Evolutionary conservation across 2,113 vertebrate genomes (phyloP).

Genomic region (Trichomycterus rosablanca): DNA sequence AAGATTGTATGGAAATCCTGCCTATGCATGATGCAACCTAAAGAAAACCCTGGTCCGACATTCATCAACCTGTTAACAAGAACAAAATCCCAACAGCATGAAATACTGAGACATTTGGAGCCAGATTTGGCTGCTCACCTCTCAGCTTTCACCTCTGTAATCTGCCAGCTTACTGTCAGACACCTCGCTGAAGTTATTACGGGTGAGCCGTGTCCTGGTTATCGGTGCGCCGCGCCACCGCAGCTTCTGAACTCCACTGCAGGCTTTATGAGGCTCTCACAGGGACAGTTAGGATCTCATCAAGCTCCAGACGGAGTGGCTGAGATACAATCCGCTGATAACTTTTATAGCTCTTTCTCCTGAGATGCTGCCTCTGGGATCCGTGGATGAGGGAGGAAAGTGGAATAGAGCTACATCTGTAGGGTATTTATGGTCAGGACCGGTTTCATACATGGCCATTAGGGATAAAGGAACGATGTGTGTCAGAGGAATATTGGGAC

Average conservation of each 20-base stretch:
- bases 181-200: conserved; percentile 35
- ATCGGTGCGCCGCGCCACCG: conserved; percentile 24
- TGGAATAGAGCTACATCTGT: background rate
- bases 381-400: background rate
- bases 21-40: conserved; percentile 13
- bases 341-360: conserved; percentile 42
- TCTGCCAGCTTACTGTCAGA: conserved; percentile 25
- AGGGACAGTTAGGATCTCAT: conserved; percentile 50
- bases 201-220: conserved; percentile 29
- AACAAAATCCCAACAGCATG: background rate
- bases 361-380: conserved; percentile 32
- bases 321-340: conserved; percentile 50
- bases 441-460: background rate
- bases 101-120: background rate
- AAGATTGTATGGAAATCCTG: conserved; percentile 21
- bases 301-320: conserved; percentile 41
- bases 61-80: conserved; percentile 16
- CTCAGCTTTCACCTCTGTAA: conserved; percentile 21
- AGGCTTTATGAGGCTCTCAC: conserved; percentile 45
- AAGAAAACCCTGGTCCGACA: conserved; percentile 14
- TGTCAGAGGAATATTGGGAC: background rate
- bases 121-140: conserved; percentile 12
- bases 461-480: background rate
- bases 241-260: conserved; percentile 40
- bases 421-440: background rate